phyloP scores from a whole-genome alignment of 2,113 vertebrate species.

The Rattus rattus region DNA sequence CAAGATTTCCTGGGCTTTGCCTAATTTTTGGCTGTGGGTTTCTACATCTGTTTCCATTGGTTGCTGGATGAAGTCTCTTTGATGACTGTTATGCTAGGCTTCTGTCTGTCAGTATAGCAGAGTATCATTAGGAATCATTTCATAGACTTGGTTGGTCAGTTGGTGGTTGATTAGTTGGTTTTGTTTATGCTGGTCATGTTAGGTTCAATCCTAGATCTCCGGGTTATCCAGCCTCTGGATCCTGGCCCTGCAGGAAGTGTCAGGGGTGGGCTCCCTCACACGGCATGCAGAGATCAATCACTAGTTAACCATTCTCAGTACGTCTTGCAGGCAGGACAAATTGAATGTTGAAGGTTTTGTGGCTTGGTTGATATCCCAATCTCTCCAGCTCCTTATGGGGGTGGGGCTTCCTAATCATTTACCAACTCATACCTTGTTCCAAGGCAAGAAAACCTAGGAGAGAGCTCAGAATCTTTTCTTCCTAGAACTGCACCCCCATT shows the following conservation, averaged over 20 bases:
- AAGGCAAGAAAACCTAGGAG: conserved; percentile 56
- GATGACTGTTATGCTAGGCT: background rate
- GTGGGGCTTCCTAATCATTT: background rate
- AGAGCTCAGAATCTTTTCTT: conserved; percentile 27
- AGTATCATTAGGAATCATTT: background rate
- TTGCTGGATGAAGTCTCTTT: background rate
- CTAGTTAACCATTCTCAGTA: background rate
- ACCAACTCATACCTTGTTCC: conserved; percentile 25
- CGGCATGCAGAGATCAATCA: background rate
- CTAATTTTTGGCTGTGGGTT: background rate
- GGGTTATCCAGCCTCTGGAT: background rate
- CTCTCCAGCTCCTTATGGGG: background rate
- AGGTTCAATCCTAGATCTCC: background rate
- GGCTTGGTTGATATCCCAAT: background rate
- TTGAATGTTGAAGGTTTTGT: background rate
- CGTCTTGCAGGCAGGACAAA: background rate
- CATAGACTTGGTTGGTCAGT: background rate
- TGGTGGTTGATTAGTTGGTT: background rate
- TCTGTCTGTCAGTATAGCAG: background rate
- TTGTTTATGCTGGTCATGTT: background rate
- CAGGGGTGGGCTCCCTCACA: background rate
- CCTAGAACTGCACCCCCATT: conserved; percentile 28
- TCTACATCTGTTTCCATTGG: background rate
- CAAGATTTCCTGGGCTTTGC: background rate
- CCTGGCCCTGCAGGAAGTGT: background rate